These are phyloP conservation scores for Trachymyrmex cornetzi DNA, from an alignment of 1,140 invertebrate genomes.

Conservation along the genomic window DNA sequence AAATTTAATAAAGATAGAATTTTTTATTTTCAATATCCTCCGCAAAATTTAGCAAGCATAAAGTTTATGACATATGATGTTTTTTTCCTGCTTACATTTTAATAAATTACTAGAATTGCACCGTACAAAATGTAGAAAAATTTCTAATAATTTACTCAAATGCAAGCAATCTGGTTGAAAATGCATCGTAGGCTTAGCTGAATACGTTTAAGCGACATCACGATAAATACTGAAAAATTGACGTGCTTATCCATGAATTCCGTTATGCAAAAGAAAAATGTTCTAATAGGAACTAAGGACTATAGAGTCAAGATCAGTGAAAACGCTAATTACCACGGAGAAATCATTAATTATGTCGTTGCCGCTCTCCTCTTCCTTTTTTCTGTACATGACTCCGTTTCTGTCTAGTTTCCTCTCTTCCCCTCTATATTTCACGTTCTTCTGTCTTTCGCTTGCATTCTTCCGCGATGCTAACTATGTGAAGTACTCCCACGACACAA, in stretches of 20 bases:
- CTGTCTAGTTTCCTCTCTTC: neutral
- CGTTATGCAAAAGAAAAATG: constrained; percentile 72
- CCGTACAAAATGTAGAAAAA: too few relatives aligned
- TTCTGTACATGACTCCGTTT: constrained; percentile 30
- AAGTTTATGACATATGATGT: too few relatives aligned
- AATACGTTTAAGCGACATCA: neutral
- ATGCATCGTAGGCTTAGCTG: too few relatives aligned
- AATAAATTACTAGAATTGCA: too few relatives aligned
- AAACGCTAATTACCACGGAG: constrained; percentile 83
- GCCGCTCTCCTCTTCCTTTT: constrained; percentile 58
- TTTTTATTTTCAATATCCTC: neutral
- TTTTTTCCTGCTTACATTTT: too few relatives aligned
- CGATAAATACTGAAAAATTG: neutral
- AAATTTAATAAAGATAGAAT: neutral
- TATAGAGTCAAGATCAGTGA: constrained; percentile 81
- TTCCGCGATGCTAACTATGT: constrained; percentile 82
- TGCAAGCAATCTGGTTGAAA: too few relatives aligned
- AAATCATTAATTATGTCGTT: constrained; percentile 84
- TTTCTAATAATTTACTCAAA: too few relatives aligned
- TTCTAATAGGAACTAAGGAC: constrained; percentile 74
- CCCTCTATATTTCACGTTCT: constrained; percentile 50
- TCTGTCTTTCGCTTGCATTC: constrained; percentile 75
- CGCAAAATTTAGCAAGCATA: neutral
- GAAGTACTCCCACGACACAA: constrained; percentile 83
- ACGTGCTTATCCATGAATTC: constrained; percentile 41